Evolutionary conservation across 2,888 invertebrate genomes (phyloP).

Genomic region (Caenorhabditis parvicauda): DNA sequence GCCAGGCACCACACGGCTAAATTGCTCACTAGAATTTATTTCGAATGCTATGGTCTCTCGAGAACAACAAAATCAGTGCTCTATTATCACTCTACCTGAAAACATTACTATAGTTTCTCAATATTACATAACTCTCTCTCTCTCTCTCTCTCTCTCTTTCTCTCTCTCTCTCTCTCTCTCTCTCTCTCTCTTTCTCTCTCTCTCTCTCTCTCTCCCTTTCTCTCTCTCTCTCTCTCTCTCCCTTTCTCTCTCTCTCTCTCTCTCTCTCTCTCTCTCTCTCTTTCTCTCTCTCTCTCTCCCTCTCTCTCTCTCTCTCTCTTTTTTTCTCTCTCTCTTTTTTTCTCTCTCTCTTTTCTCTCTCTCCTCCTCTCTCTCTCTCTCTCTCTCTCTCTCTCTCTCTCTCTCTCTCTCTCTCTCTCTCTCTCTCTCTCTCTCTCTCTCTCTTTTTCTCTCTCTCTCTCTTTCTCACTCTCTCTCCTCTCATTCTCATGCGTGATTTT

Average conservation of each 20-base stretch:
- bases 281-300: background rate
- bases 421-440: background rate
- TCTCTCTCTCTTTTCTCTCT: conserved; percentile 3
- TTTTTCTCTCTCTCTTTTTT: background rate
- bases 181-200: background rate
- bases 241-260: background rate
- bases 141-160: background rate
- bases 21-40: too few species aligned
- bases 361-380: background rate
- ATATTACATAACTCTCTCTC: too few species aligned
- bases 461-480: background rate
- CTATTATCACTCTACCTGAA: too few species aligned
- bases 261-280: conserved; percentile 1
- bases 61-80: too few species aligned
- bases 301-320: conserved; percentile 1
- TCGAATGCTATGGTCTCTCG: too few species aligned
- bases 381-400: background rate
- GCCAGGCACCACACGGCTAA: too few species aligned
- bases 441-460: conserved; percentile 2
- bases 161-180: background rate
- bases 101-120: too few species aligned
- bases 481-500: background rate
- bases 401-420: background rate
- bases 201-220: background rate
- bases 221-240: conserved; percentile 1